A percentile compares a stretch with the other conserved stretches of the same genome.
Conservation (phyloP, 92 coral and sea anemone genomes). For the Plumapathes pennacea region DNA sequence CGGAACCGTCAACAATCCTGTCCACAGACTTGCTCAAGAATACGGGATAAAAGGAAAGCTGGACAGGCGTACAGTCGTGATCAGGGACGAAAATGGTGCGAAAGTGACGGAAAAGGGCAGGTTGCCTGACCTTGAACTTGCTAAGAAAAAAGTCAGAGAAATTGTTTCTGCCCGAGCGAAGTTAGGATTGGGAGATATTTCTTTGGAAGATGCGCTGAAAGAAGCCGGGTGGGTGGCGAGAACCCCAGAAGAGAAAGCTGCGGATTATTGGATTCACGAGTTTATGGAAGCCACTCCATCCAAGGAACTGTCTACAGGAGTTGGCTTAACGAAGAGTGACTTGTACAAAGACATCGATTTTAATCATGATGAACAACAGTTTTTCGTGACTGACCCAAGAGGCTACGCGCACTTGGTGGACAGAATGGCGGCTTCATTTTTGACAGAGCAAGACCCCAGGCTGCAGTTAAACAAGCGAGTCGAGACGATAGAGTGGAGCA, state of each 20-base stretch:
- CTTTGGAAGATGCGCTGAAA: slow-evolving; percentile 56
- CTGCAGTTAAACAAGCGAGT: slow-evolving; percentile 58
- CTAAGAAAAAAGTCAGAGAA: slow-evolving; percentile 9
- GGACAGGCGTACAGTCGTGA: slow-evolving; percentile 36
- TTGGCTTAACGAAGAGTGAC: slow-evolving; percentile 24
- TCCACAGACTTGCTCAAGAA: slow-evolving; percentile 51
- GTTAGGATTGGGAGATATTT: slow-evolving; percentile 55
- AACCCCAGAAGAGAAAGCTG: slow-evolving; percentile 40
- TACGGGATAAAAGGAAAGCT: slow-evolving; percentile 63
- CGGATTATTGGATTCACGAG: slow-evolving; percentile 68
- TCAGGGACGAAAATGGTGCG: slow-evolving; percentile 62
- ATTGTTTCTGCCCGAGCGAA: slow-evolving; percentile 43
- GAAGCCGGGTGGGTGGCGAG: slow-evolving; percentile 69
- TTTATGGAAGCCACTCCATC: slow-evolving; percentile 80
- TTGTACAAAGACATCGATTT: slow-evolving; percentile 36
- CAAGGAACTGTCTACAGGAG: slow-evolving; percentile 45
- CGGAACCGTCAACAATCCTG: slow-evolving; percentile 65
- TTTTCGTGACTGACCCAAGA: slow-evolving; percentile 71
- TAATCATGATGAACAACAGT: slow-evolving; percentile 59
- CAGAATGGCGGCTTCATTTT: slow-evolving; percentile 61
- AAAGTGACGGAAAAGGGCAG: slow-evolving; percentile 49
- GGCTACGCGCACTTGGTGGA: slow-evolving; percentile 66
- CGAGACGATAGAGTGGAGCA: slow-evolving; percentile 41
- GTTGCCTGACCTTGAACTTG: slow-evolving; percentile 16
- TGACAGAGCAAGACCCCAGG: slow-evolving; percentile 53